Evolutionary conservation across 2,113 vertebrate genomes (phyloP).

Genomic region (Anolis carolinensis): DNA sequence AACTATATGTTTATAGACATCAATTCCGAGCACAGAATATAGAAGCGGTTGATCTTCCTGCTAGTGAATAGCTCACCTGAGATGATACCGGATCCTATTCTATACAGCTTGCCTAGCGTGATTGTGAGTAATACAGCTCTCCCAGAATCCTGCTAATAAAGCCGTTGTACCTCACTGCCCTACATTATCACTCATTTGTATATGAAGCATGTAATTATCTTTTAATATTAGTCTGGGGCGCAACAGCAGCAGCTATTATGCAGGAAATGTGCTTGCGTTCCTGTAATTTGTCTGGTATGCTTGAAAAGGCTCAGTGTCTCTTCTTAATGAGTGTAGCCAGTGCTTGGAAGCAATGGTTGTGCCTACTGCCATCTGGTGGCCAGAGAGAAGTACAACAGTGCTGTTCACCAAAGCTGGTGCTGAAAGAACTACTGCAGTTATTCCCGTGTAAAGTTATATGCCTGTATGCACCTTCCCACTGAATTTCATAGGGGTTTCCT

Average conservation of each 20-base stretch:
- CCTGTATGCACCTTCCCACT: no score
- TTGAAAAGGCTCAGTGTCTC: constrained; percentile 63
- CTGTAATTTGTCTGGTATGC: constrained; percentile 59
- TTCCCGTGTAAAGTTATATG: background rate
- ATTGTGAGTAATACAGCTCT: background rate
- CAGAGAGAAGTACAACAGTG: constrained; percentile 34
- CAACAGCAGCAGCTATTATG: constrained; percentile 25
- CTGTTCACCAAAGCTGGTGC: constrained; percentile 78
- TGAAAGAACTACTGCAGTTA: constrained; percentile 68
- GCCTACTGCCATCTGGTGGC: constrained; percentile 64
- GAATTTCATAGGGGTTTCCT: no score
- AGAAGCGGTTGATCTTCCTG: background rate
- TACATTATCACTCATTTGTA: background rate
- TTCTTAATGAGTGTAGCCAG: constrained; percentile 22
- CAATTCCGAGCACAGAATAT: background rate
- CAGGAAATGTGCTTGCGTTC: constrained; percentile 47
- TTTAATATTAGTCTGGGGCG: background rate
- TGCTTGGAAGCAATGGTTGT: constrained; percentile 54
- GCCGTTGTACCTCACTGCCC: background rate
- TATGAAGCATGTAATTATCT: background rate
- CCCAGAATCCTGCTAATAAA: background rate
- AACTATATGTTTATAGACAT: background rate
- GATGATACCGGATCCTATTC: background rate
- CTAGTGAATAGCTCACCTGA: background rate
- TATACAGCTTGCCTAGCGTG: fast-evolving